phyloP scores from a whole-genome alignment of 2,113 vertebrate genomes.

The Anguilla japonica region DNA sequence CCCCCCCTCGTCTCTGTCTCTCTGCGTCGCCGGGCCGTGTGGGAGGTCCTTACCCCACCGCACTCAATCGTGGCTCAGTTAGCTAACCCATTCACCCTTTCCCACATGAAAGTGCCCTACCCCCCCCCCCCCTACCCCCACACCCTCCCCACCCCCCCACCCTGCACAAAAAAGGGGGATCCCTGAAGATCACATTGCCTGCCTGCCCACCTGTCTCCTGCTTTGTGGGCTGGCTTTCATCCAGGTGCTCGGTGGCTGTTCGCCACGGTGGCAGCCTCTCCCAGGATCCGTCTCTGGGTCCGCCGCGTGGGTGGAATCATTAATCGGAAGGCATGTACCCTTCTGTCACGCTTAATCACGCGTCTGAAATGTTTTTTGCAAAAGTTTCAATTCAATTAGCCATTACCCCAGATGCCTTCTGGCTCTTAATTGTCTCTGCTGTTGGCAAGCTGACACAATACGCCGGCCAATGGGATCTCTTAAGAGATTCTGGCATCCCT shows the following conservation, averaged over 20 bases:
- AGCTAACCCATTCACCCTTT: neutral
- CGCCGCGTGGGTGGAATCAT: neutral
- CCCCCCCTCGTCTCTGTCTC: neutral
- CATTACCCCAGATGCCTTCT: neutral
- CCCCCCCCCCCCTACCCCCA: neutral
- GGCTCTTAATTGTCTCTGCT: neutral
- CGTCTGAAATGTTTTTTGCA: neutral
- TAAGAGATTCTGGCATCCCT: slow-evolving; percentile 3
- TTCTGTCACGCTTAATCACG: neutral
- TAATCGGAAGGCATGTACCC: neutral
- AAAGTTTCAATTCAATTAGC: neutral
- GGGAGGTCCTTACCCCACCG: neutral
- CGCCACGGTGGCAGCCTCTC: neutral
- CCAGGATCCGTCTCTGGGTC: neutral
- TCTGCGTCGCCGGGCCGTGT: neutral
- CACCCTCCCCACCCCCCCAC: neutral
- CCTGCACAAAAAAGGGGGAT: neutral
- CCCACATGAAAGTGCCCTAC: neutral
- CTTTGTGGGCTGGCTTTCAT: neutral
- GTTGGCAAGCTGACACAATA: neutral
- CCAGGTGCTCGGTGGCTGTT: neutral
- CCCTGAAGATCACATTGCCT: neutral
- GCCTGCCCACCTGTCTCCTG: neutral
- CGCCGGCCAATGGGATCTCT: neutral
- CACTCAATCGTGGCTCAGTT: neutral